Evolutionary conservation across 2,113 vertebrate genomes (phyloP), one percentile per base, ranked within the genome.

Genomic region (Hyperoodon ampullatus): DNA sequence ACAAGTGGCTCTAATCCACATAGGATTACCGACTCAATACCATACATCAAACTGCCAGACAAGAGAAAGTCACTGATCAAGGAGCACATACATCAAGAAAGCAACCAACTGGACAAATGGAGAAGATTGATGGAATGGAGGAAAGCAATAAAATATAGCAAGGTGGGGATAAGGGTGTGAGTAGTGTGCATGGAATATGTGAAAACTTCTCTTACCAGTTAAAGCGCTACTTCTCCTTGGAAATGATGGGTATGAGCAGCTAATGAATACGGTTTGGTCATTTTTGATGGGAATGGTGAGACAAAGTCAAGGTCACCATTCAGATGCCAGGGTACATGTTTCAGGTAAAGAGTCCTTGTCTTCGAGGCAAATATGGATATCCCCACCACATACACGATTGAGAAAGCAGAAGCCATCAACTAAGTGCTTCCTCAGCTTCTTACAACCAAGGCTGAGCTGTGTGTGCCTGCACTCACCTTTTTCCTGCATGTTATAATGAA

Each of bases 61-160:
- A 93, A 96, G 50, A 85, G 44, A 88, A 96, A 82, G 63, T 71
- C 35, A 35, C 50, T 47, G 55, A 82, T 93, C 18, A 68, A 93
- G 19, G 80, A 80, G 53, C 50, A 84, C 8, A 19, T 0, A 77
- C 44, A 65, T 65, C 19, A 81, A 39, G 55, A 92, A 84, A 68
- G 65, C 84, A 93, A 50, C 24, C 47, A 42, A 42, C 2, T 42
- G 18, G 65, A 50, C 74, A 86, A 72, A 63, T 6, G 24, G 71
- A 66, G 53, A 87, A 23, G 44, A 63, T 1, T 35, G 44, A 39
- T 7, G 15, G 13, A 24, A 63, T 58, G 5, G 35, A 50, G 58
- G 42, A 77, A 89, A 90, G 66, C 91, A 63, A 55, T 66, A 39
- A 72, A 74, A 39, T 18, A 44, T 8, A 18, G 11, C 35, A 42